Conservation (phyloP, 1,140 invertebrate genomes). For the Augochlora pura region DNA sequence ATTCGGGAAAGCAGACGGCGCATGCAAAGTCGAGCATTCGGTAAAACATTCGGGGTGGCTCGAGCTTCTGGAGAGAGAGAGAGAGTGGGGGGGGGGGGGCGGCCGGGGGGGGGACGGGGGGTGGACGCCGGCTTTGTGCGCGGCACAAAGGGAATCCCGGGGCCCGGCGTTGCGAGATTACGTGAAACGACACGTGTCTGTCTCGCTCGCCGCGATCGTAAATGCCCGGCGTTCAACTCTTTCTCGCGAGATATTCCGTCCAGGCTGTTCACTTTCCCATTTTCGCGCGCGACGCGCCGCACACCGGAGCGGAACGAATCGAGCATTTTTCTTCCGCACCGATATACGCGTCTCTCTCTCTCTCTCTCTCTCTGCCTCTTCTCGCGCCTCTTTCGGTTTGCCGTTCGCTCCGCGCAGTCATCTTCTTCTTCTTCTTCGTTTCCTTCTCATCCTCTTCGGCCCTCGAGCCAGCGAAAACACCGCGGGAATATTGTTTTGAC, state of each 20-base stretch:
- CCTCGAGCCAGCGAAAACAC: background rate
- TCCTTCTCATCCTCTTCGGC: too few relatives aligned
- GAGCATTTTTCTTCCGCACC: background rate
- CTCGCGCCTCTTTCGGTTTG: too few relatives aligned
- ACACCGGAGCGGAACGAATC: too few relatives aligned
- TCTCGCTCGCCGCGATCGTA: conserved; percentile 51
- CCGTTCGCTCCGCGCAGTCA: background rate
- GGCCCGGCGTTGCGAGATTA: conserved; percentile 44
- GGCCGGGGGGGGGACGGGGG: background rate
- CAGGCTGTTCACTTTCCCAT: conserved; percentile 10
- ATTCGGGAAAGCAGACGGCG: conserved; percentile 54
- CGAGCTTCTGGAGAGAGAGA: too few relatives aligned
- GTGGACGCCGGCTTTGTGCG: conserved; percentile 46
- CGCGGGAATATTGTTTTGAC: background rate
- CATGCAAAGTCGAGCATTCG: conserved; percentile 58
- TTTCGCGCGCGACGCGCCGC: background rate
- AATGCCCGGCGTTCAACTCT: conserved; percentile 29
- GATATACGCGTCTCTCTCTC: too few relatives aligned
- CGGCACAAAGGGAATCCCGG: conserved; percentile 52
- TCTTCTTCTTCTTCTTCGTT: too few relatives aligned
- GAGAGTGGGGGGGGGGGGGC: too few relatives aligned
- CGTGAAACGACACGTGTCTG: conserved; percentile 59
- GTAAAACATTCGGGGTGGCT: conserved; percentile 27
- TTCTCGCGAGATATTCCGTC: conserved; percentile 24
- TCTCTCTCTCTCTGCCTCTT: too few relatives aligned